Evolutionary conservation across 2,113 vertebrate genomes (phyloP).

Genomic region (Mystacornis crossleyi): DNA sequence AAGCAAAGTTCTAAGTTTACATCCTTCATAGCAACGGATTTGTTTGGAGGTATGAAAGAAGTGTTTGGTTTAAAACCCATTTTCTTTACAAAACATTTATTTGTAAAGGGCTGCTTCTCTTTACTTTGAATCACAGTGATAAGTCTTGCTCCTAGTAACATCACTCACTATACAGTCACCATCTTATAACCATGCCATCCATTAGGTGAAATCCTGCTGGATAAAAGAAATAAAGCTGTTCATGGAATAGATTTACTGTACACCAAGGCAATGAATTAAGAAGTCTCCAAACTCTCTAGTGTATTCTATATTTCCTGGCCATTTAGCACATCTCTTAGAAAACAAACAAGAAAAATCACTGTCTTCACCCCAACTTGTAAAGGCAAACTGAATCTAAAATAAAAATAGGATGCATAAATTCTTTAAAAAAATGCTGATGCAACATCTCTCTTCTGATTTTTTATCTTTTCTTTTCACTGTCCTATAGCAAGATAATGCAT

Average conservation of each 20-base stretch:
- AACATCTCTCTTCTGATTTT: neutral
- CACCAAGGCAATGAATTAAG: conserved; percentile 44
- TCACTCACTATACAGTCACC: conserved; percentile 29
- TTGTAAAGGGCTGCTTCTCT: conserved; percentile 1
- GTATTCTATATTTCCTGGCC: conserved; percentile 41
- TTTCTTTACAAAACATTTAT: neutral
- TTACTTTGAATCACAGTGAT: conserved; percentile 33
- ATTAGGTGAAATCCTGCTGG: conserved; percentile 49
- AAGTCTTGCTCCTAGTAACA: conserved; percentile 7
- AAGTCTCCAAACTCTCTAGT: conserved; percentile 15
- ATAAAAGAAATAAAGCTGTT: conserved; percentile 70
- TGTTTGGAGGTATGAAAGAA: neutral
- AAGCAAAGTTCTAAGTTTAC: neutral
- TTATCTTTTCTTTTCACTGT: neutral
- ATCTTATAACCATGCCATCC: conserved; percentile 37
- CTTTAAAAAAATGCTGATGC: conserved; percentile 10
- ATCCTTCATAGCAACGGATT: neutral
- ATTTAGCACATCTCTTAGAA: conserved; percentile 51
- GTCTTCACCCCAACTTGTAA: neutral
- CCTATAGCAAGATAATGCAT: neutral
- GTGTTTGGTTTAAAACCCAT: neutral
- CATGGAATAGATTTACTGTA: conserved; percentile 60
- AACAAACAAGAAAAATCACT: conserved; percentile 35
- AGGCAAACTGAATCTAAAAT: conserved; percentile 34
- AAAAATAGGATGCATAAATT: conserved; percentile 3